phyloP scores from a whole-genome alignment of 1,140 invertebrate species.

The Hylaeus volcanicus region DNA sequence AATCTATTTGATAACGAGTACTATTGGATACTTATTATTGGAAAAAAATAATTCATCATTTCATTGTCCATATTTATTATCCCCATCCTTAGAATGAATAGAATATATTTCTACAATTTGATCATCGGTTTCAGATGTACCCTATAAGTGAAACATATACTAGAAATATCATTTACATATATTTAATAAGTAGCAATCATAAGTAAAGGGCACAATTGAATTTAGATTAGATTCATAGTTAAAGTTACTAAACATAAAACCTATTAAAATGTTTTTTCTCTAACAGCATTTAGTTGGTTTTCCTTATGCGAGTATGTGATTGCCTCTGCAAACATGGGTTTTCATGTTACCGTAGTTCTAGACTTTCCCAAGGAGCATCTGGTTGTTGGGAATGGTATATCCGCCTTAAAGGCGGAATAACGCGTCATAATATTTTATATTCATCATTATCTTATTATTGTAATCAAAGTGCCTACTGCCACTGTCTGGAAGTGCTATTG shows the following conservation, averaged over 20 bases:
- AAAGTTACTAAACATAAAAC: not conserved
- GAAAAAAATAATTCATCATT: no score
- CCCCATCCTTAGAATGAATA: no score
- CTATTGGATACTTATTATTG: no score
- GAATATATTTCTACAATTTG: no score
- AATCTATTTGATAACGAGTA: no score
- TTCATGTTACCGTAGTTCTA: slow-evolving; percentile 91
- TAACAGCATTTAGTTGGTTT: slow-evolving; percentile 95
- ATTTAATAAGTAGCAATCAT: slow-evolving; percentile 8
- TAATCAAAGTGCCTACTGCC: slow-evolving; percentile 77
- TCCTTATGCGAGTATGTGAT: slow-evolving; percentile 95
- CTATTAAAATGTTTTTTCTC: slow-evolving; percentile 64
- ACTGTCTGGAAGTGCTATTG: slow-evolving; percentile 64
- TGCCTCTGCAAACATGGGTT: slow-evolving; percentile 94
- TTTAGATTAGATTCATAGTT: not conserved
- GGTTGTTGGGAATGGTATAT: slow-evolving; percentile 84
- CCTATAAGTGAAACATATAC: not conserved
- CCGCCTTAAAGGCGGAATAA: slow-evolving; percentile 76
- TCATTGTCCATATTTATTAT: no score
- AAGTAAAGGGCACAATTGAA: slow-evolving; percentile 7
- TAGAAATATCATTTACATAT: not conserved
- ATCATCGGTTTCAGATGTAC: not conserved
- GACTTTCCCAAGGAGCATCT: slow-evolving; percentile 92
- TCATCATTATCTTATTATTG: slow-evolving; percentile 60
- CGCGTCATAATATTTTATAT: slow-evolving; percentile 64